Conservation (phyloP, 53 echinoderm and acorn worm genomes). For the Pentamera pediparva region DNA sequence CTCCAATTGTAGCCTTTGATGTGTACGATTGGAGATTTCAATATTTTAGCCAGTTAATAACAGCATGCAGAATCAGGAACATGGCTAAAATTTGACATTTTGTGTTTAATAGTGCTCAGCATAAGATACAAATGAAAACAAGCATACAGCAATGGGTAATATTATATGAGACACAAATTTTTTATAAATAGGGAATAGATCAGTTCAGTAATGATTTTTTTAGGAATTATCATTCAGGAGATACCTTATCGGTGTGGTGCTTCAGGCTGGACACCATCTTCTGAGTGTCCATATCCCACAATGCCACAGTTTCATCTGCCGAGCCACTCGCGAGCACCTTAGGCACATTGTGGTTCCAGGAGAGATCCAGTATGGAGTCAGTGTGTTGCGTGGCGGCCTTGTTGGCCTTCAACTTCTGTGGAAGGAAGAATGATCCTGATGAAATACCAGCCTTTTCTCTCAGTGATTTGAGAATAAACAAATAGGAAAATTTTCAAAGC, state of each 20-base stretch:
- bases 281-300: constrained; percentile 74
- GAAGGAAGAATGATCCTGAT: not conserved
- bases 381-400: constrained; percentile 39
- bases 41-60: too few species aligned
- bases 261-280: constrained; percentile 52
- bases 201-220: too few species aligned
- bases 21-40: too few species aligned
- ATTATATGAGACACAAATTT: not conserved
- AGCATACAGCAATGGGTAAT: not conserved
- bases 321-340: constrained; percentile 86
- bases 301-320: constrained; percentile 73
- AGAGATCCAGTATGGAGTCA: constrained; percentile 81
- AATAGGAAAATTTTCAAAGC: not conserved
- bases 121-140: not conserved
- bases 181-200: too few species aligned
- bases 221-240: too few species aligned
- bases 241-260: constrained; percentile 91
- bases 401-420: not conserved
- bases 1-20: too few species aligned
- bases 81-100: not conserved
- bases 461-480: not conserved
- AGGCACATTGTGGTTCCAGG: constrained; percentile 72
- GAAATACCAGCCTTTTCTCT: not conserved
- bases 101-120: not conserved
- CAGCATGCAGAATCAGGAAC: not conserved